These are phyloP conservation scores for Rhyacichthys aspro DNA, from an alignment of 2,797 vertebrate species.

Conservation along the genomic window DNA sequence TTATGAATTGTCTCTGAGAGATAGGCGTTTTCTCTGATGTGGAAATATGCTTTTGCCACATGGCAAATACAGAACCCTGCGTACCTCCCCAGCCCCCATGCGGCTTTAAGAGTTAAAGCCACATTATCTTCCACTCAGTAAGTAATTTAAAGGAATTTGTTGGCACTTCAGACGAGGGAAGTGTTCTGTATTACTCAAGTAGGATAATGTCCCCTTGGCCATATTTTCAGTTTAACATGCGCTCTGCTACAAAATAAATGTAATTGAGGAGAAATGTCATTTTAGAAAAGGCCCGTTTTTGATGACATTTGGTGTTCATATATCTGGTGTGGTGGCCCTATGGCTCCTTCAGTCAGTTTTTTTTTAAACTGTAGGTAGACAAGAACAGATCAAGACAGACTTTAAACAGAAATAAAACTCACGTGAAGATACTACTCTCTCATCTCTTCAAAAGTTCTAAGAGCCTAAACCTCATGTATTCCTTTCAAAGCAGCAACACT, in stretches of 20 bases:
- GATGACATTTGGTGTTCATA: conserved; percentile 58
- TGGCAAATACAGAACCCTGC: conserved; percentile 36
- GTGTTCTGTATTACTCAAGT: conserved; percentile 65
- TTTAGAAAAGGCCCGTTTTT: conserved; percentile 45
- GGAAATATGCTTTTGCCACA: conserved; percentile 54
- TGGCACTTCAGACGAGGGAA: conserved; percentile 46
- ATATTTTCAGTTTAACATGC: conserved; percentile 36
- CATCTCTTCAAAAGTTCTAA: conserved; percentile 41
- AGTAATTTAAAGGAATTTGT: conserved; percentile 58
- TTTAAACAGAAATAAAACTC: conserved; percentile 48
- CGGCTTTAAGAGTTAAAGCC: conserved; percentile 61
- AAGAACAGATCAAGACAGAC: conserved; percentile 39
- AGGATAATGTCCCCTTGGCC: conserved; percentile 51
- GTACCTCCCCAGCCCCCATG: conserved; percentile 29
- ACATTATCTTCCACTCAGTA: conserved; percentile 44
- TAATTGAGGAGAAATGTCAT: conserved; percentile 60
- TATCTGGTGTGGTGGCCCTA: conserved; percentile 51
- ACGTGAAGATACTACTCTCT: conserved; percentile 47
- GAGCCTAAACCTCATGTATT: conserved; percentile 40
- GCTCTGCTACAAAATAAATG: conserved; percentile 52
- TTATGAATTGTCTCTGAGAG: conserved; percentile 37
- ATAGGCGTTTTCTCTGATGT: conserved; percentile 45
- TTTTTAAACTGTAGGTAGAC: conserved; percentile 41
- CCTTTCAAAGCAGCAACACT: conserved; percentile 60
- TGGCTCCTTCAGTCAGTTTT: conserved; percentile 71